phyloP scores from a whole-genome alignment of 2,113 vertebrate species.

The Melanocharis versteri region DNA sequence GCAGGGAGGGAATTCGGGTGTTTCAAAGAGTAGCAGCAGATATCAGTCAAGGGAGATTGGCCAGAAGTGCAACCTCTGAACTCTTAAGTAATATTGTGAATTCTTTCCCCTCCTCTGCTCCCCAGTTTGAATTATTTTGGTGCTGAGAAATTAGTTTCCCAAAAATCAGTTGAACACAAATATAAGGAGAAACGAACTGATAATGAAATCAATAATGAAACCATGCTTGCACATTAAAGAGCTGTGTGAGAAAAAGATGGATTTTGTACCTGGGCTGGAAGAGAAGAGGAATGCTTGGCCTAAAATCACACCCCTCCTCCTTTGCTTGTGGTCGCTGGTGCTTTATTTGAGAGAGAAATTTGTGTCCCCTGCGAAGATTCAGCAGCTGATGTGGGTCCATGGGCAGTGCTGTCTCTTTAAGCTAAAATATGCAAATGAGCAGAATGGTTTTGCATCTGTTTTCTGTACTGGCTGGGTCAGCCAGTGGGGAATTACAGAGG shows the following conservation, averaged over 20 bases:
- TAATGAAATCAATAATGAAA: background rate
- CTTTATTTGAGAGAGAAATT: background rate
- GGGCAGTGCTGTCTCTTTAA: background rate
- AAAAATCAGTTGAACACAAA: background rate
- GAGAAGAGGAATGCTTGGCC: background rate
- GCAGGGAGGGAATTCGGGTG: background rate
- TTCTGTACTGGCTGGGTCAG: background rate
- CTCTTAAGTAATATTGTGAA: background rate
- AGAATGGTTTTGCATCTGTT: background rate
- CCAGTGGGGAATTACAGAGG: background rate
- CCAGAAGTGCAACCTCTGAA: background rate
- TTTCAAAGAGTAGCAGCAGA: background rate
- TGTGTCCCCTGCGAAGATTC: background rate
- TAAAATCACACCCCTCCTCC: background rate
- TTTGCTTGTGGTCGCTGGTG: background rate
- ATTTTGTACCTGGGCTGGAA: background rate
- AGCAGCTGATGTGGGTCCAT: background rate
- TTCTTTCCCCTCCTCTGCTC: background rate
- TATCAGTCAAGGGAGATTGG: background rate
- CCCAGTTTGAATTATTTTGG: background rate
- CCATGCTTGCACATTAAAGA: background rate
- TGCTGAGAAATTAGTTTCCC: background rate
- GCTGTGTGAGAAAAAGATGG: background rate
- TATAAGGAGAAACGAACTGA: accelerated
- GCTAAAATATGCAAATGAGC: background rate